Base-by-base conservation (phyloP, 2,113 vertebrate species). In the Notothenia rossii region DNA sequence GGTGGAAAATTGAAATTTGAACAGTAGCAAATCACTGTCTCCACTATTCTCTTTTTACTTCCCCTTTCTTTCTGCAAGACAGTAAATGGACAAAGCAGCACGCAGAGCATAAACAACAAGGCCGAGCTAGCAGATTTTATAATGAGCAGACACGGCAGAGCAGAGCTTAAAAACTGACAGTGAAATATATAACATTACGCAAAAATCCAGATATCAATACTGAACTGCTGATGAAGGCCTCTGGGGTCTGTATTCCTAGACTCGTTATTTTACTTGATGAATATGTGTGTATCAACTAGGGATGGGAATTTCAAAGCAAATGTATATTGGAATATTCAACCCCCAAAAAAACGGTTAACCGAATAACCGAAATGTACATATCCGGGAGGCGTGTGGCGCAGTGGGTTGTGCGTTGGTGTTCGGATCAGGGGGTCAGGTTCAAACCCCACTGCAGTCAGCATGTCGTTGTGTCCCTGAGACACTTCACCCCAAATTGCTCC, bases 1-100 rank as follows among this genome's bases (percentile, higher is more conserved):
- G 80, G 53, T 89, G 88, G 89, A 91, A 92, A 93, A 92, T 93
- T 91, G 86, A 91, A 90, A 90, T 91, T 88, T 89, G 67, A 91
- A 91, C 87, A 81, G 88, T 45, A 73, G 71, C 85, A 91, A 91
- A 88, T 91, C 86, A 90, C 87, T 63, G 77, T 88, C 82, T 79
- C 85, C 10, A 1, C 58, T 72, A 20, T 75, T 71, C 75, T 49
- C 22, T 51, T 33, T 40, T 17, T 7, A 40, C 14, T 0, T 6
- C 22, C 33, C 18, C 66, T 76, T 76, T 25, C 46, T 75, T 55
- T 65, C 50, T 70, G 72, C 50, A 33, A 72, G 48, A 78, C 59
- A 60, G 77, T 64, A 68, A 74, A 87, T 75, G 81, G 85, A 91
- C 81, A 69, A 81, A 54, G 69, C 33, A 29, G 72, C 56, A 74